A percentile compares a stretch with the other conserved stretches of the same genome.
These are phyloP conservation scores for Propsilocerus akamusi DNA, from an alignment of 1,140 invertebrate species.

Conservation along the genomic window DNA sequence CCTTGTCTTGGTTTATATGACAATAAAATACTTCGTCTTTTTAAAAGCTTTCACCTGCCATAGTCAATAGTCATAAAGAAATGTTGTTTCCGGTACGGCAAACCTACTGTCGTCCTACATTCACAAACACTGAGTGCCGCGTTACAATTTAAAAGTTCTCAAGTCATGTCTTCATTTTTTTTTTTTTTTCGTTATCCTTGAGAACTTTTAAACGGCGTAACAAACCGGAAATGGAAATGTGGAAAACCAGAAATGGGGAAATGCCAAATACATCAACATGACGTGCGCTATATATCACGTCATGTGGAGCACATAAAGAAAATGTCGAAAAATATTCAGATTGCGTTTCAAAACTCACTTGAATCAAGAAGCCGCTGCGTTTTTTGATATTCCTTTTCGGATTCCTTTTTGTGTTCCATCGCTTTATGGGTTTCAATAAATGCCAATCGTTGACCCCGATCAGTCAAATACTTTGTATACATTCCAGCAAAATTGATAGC, in stretches of 20 bases:
- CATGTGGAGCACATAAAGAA: neutral
- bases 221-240: neutral
- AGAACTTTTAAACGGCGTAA: too few relatives aligned
- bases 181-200: too few relatives aligned
- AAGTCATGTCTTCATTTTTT: too few relatives aligned
- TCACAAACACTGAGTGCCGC: too few relatives aligned
- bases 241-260: neutral
- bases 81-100: too few relatives aligned
- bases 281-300: neutral
- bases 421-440: conserved; percentile 90
- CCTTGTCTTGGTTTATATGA: too few relatives aligned
- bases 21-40: too few relatives aligned
- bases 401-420: conserved; percentile 83
- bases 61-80: too few relatives aligned
- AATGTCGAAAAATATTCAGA: neutral
- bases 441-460: conserved; percentile 84
- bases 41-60: too few relatives aligned
- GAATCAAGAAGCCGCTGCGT: conserved; percentile 80
- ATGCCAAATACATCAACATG: neutral
- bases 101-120: too few relatives aligned
- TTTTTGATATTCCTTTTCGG: conserved; percentile 85
- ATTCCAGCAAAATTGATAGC: conserved; percentile 87
- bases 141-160: too few relatives aligned
- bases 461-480: conserved; percentile 93
- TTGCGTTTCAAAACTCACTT: conserved; percentile 43